Evolutionary conservation across 1,140 invertebrate genomes (phyloP), one percentile per base, ranked within the genome.

Genomic region (Leucophenga varia): DNA sequence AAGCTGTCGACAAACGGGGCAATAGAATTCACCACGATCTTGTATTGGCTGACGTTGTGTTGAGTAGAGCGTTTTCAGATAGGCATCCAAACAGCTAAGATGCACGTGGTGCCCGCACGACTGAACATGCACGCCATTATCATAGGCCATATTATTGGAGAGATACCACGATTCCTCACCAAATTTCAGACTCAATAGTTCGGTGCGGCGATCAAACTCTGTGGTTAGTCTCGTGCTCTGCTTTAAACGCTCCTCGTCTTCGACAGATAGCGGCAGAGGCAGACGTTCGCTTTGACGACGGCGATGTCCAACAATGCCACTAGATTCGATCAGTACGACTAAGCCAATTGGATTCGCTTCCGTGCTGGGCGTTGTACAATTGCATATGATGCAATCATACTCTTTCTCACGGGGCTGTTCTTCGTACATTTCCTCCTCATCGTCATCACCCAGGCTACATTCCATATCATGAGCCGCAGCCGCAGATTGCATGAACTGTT

Each of bases 351-450:
- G 93, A 76, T 93, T 88, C 9, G 89, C 84, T 59, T 88, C 84
- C 1, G 86, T 91, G 57, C 89, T 90, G 7, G 89, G 83, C 32
- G 91, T 87, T 40, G 89, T 91, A 77, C 92, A 90, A 78, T 89
- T 92, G 76, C 95, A 98, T 61, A 97, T 97, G 38, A 95, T 93
- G 80, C 95, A 98, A 74, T 96, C 90, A 74, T 95, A 97, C 75
- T 92, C 89, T 67, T 84, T 75, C 59, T 80, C 78, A 3, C 77
- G 61, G 28, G 84, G 75, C 84, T 84, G 69, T 79, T 86, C 59
- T 76, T 80, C 78, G 31, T 85, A 84, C 31, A 83, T 81, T 22
- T 83, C 81, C 42, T 80, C 79, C 80, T 85, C 86, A 43, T 88
- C 85, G 3, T 72, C 68, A 14, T 72, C 68, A 36, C 64, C 65